Evolutionary conservation across 2,888 invertebrate genomes (phyloP), one percentile per base, ranked within the genome.

Genomic region (Camptogramma bilineatum): DNA sequence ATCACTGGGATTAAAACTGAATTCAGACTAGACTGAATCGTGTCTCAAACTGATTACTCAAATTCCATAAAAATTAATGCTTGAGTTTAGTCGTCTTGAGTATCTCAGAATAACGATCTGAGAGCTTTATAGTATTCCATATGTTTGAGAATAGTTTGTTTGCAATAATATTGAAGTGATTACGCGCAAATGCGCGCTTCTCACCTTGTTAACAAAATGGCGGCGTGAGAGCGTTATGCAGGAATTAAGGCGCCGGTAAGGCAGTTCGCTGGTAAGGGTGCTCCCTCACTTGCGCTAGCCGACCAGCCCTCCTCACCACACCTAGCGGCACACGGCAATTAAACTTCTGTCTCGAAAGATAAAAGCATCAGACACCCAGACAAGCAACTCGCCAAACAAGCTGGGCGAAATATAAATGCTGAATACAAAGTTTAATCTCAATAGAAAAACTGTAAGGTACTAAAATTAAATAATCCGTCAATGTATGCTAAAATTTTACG

Each of bases 231-330:
- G 87, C 86, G 84, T 82, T 80, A 87, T 85, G 86, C 88, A 87
- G 87, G 89, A 82, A 85, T 87, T 93, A 93, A 95, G 96, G 97
- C 96, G 96, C 96, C 94, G 94, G 97, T 87, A 93, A 88, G 85
- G 92, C 92, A 71, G 91, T 97, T 95, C 98, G 97, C 95, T 98
- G 98, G 96, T 98, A 98, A 94, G 98, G 98, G 96, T 98, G 98
- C 94, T 98, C 98, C 96, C 98, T 95, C 94, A 96, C 95, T 94
- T 97, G 96, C 94, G 96, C 96, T 94, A 97, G 95, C 94, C 97
- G 96, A 87, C 96, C 96, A 94, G 97, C 96, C 83, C 94, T 95
- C 94, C 96, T 96, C 95, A 96, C 97, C 96, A 97, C 97, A 97
- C 95, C 95, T 95, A 94, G n/a, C n/a, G 94, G 92, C 93, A 93